Base-by-base conservation (phyloP, 2,113 vertebrate genomes). In the Strix uralensis region DNA sequence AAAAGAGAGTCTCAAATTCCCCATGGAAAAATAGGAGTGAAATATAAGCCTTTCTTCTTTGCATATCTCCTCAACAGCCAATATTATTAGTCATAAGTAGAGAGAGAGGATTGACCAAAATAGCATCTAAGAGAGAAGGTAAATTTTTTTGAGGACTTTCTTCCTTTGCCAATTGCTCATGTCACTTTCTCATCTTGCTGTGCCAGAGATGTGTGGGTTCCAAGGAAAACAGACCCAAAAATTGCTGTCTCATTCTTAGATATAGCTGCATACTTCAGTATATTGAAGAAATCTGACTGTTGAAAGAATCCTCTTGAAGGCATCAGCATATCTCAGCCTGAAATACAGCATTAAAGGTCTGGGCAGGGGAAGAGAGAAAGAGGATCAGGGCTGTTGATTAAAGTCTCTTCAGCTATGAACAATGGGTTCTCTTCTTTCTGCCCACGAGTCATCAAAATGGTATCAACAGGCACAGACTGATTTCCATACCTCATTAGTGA, bases 321-420 rank as follows among this genome's bases (percentile, higher is more conserved):
- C 58, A 77, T 17, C 57, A 69, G 77, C 81, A 82, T 38, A 73
- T 49, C 72, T 97, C 88, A 97, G 96, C 89, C 94, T 80, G 95
- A 97, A 94, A 97, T 42, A 70, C 87, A 94, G 93, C 83, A 96
- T 15, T 65, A 90, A 95, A 97, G 61, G 47, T 83, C 90, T 89
- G 78, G 86, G 84, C 92, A 96, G 81, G 52, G 67, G 38, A 72
- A 95, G 80, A 83, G 44, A 95, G 23, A 9, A 89, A 32, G 29
- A 81, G 42, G 30, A 67, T 75, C 17, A 23, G 32, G 29, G 47
- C 17, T 91, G 75, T 13, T 78, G n/a, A 82, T 71, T 71, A 0
- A 6, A 74, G 23, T 22, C 34, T 54, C 22, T 27, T 58, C 47
- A 63, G 47, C 25, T 47, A 15, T 5, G 59, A 92, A 40, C 63